phyloP scores from a whole-genome alignment of 2,888 invertebrate genomes.

The Eugnorisma glareosa region DNA sequence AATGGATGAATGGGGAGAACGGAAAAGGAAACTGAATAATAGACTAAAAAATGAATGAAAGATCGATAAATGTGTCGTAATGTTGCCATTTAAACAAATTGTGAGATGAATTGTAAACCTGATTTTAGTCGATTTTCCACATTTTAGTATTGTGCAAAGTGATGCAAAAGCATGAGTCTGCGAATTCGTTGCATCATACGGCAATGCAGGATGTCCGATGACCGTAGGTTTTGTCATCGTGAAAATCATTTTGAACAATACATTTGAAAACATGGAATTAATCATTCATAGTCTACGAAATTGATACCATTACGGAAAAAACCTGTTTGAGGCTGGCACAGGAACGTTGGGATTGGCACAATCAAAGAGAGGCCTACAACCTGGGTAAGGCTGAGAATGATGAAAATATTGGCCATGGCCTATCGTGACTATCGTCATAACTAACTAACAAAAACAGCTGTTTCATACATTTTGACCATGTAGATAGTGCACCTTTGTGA shows the following conservation, averaged over 20 bases:
- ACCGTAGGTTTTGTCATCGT: background rate
- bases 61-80: conserved; percentile 4
- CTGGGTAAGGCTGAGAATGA: background rate
- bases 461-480: too few relatives aligned
- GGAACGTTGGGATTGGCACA: background rate
- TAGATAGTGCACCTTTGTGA: too few relatives aligned
- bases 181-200: background rate
- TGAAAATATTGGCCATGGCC: background rate
- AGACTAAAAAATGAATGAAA: conserved; percentile 37
- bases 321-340: background rate
- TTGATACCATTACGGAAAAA: background rate
- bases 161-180: background rate
- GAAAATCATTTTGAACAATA: background rate
- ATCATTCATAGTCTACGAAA: too few relatives aligned
- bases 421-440: too few relatives aligned
- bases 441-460: too few relatives aligned
- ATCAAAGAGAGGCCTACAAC: background rate
- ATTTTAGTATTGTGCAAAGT: background rate
- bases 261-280: background rate
- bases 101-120: accelerated
- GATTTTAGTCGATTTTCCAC: conserved; percentile 3
- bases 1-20: conserved; percentile 18
- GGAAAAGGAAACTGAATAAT: conserved; percentile 55
- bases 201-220: background rate
- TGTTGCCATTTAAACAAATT: conserved; percentile 28